These are phyloP conservation scores for Tringa solitaria DNA, from an alignment of 2,113 vertebrate genomes.

Conservation along the genomic window DNA sequence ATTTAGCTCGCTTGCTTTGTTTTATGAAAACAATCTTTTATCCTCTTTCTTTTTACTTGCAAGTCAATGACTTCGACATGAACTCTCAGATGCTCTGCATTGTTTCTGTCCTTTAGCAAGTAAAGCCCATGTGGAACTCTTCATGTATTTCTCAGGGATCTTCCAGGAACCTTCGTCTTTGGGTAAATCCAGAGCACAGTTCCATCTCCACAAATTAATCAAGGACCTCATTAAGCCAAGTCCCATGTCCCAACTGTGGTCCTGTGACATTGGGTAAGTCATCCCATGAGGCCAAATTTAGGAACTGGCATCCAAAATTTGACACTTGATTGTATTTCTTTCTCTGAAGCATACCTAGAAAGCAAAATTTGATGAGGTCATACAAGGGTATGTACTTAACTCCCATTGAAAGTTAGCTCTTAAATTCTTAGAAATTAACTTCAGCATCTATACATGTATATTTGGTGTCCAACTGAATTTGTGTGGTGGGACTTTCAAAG, in stretches of 20 bases:
- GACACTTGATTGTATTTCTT: rapidly evolving
- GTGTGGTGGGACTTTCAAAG: neutral
- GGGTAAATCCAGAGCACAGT: neutral
- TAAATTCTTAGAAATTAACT: neutral
- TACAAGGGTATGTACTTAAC: neutral
- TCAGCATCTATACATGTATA: neutral
- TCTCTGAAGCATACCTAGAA: neutral
- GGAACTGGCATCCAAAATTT: neutral
- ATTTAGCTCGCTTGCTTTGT: slow-evolving; percentile 3
- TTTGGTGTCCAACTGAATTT: neutral
- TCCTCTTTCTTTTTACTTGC: neutral
- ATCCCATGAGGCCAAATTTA: rapidly evolving
- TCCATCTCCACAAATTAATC: neutral
- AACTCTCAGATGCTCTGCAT: neutral
- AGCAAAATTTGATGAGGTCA: neutral
- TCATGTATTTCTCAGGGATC: neutral
- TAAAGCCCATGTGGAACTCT: neutral
- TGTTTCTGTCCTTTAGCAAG: neutral
- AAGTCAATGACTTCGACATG: neutral
- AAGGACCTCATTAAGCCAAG: neutral
- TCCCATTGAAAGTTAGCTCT: rapidly evolving
- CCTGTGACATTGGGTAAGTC: rapidly evolving
- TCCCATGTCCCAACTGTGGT: neutral
- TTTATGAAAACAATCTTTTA: slow-evolving; percentile 44
- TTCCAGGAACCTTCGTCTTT: neutral